These are phyloP conservation scores for Chrysotoxum bicinctum DNA, from an alignment of 2,888 invertebrate species.

Conservation along the genomic window DNA sequence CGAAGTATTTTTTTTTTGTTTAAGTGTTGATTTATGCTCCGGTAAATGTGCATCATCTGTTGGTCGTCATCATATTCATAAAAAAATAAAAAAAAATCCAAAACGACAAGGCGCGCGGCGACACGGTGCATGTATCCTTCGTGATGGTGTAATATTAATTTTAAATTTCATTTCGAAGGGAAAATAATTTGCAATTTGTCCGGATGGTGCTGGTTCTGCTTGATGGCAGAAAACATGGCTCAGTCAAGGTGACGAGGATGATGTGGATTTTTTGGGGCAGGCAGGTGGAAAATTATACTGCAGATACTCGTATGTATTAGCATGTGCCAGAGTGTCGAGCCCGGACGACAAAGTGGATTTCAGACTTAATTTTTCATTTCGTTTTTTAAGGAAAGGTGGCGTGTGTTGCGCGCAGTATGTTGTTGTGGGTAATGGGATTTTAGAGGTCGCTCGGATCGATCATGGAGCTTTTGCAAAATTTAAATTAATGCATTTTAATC, in stretches of 20 bases:
- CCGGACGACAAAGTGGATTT: slow-evolving; percentile 40
- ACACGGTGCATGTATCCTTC: slow-evolving; percentile 26
- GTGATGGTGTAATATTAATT: slow-evolving; percentile 61
- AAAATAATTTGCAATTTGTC: slow-evolving; percentile 53
- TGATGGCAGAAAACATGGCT: slow-evolving; percentile 26
- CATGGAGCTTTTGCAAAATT: not conserved
- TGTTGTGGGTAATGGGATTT: not conserved
- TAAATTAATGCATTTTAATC: not conserved
- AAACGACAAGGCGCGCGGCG: not conserved
- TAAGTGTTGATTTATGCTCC: slow-evolving; percentile 9
- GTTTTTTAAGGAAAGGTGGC: not conserved
- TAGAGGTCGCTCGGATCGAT: not conserved
- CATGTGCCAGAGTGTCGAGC: slow-evolving; percentile 14
- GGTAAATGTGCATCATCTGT: slow-evolving; percentile 24
- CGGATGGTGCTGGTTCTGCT: not conserved
- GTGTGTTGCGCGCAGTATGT: not conserved
- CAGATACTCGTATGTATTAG: slow-evolving; percentile 4
- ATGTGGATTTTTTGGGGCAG: slow-evolving; percentile 22
- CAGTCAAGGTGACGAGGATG: slow-evolving; percentile 51
- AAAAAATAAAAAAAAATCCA: not conserved
- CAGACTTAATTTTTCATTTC: slow-evolving; percentile 26
- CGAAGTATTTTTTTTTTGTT: not conserved
- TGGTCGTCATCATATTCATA: not conserved
- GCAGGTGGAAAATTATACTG: slow-evolving; percentile 59
- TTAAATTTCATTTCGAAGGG: slow-evolving; percentile 57